Base-by-base conservation (phyloP, 2,797 vertebrate genomes). In the Ctenopoma kingsleyae region DNA sequence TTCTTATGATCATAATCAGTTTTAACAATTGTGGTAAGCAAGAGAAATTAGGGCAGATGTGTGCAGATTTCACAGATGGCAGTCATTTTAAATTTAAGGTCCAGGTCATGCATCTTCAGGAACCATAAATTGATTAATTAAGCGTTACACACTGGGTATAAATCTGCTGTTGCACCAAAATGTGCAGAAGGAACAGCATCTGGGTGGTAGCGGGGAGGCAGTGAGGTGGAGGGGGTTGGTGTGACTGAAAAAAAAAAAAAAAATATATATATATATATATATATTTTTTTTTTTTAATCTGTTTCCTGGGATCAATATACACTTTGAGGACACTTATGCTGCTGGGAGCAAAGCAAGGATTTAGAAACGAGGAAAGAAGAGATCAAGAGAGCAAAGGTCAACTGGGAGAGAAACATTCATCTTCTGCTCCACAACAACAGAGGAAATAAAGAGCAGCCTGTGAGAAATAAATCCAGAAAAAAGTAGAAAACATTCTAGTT, bases 251-350 rank as follows among this genome's bases (percentile, higher is more conserved):
- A 64, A 52, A 76, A 83, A 80, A 77, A 4, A 4, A 27, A 4
- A 27, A 4, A 27, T 4, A 27, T 25, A 25, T 25, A 25, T 25
- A 25, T 25, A 25, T 27, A 27, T 32, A 32, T 32, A 32, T 32
- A 32, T 8, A 9, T 75, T 71, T 76, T 63, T 62, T 19, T 86
- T 75, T 71, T 76, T 63, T 62, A 4, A 51, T 86, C 63, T 11
- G 56, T 67, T 89, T 74, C 59, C 62, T 60, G 20, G 44, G 63
- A 87, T 90, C 89, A 76, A 91, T 87, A 77, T 54, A 27, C 57
- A 25, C 52, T 80, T 70, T 78, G 69, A 63, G 51, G 67, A 38
- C 3, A 23, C 49, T 51, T 54, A 23, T 43, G 30, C 8, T 67
- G 66, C 53, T 43, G 72, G 53, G 69, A 72, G 65, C 52, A 15